Base-by-base conservation (phyloP, 2,888 invertebrate genomes). In the Drosophila tripunctata region DNA sequence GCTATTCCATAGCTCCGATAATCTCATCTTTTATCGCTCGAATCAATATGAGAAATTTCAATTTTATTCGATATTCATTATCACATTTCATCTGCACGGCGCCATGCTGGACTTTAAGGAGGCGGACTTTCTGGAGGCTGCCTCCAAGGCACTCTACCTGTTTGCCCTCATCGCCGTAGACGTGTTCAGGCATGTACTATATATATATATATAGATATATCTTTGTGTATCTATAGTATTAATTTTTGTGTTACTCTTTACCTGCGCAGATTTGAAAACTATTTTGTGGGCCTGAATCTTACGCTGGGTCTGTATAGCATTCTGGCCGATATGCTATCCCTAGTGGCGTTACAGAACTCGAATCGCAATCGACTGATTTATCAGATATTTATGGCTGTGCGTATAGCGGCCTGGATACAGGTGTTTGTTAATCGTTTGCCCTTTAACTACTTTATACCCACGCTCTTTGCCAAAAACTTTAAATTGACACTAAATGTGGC, bases 401-500 rank as follows among this genome's bases (percentile, higher is more conserved):
- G 91, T 8, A 90, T 91, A 50, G 88, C 90, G 7, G 91, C 91
- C 24, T 91, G 91, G 91, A 83, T 90, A 7, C 88, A 91, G 65
- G 89, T 91, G 4, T 91, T 90, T 33, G 89, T 91, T 14, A 91
- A 90, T 62, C 74, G 90, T 40, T 57, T 92, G 43, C 92, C 91
- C 4, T 92, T 91, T 48, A 90, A 91, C 52, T 91, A 91, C 64
- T 87, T 91, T 17, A 85, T 91, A 56, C 91, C 92, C 19, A 91
- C 91, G 30, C 75, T 91, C 1, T 91, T 91, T 67, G 91, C 91
- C 6, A 91, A 91, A 72, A 91, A 91, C 70, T 91, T 91, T 41
- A 91, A 91, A 78, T 48, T 91, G 21, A 78, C 88, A 2, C 77
- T 91, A 0, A 91, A 91, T 48, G 70, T 91, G 36, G 76, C 76